A percentile compares a stretch with the other conserved stretches of the same genome.
phyloP scores from a whole-genome alignment of 2,888 invertebrate genomes.

The Amiota mariae region DNA sequence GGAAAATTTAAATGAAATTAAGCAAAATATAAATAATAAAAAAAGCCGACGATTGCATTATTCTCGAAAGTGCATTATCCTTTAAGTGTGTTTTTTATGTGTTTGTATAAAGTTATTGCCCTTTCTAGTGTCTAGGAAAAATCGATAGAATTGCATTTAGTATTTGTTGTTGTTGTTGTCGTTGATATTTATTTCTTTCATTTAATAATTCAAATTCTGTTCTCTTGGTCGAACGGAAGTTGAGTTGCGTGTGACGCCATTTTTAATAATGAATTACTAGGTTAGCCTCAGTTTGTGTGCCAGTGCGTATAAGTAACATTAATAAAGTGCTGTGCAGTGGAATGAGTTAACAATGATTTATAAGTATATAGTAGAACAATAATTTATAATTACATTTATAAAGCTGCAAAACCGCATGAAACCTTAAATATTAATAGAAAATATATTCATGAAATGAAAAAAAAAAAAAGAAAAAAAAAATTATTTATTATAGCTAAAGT shows the following conservation, averaged over 20 bases:
- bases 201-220: neutral
- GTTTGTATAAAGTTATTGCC: conserved; percentile 69
- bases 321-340: no score
- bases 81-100: neutral
- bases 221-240: no score
- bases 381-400: no score
- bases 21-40: neutral
- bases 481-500: conserved; percentile 26
- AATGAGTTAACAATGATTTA: no score
- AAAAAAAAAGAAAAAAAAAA: conserved; percentile 51
- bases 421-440: neutral
- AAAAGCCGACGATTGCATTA: conserved; percentile 37
- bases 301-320: no score
- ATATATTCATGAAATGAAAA: conserved; percentile 36
- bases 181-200: neutral
- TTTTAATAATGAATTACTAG: neutral
- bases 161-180: conserved; percentile 42
- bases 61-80: conserved; percentile 69
- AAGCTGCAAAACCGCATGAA: neutral
- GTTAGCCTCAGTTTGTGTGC: no score
- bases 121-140: conserved; percentile 57
- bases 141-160: conserved; percentile 65
- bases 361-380: no score
- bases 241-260: neutral
- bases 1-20: neutral